Evolutionary conservation across 2,113 vertebrate species (phyloP), one percentile per base, ranked within the genome.

Genomic region (Dromaius novaehollandiae): DNA sequence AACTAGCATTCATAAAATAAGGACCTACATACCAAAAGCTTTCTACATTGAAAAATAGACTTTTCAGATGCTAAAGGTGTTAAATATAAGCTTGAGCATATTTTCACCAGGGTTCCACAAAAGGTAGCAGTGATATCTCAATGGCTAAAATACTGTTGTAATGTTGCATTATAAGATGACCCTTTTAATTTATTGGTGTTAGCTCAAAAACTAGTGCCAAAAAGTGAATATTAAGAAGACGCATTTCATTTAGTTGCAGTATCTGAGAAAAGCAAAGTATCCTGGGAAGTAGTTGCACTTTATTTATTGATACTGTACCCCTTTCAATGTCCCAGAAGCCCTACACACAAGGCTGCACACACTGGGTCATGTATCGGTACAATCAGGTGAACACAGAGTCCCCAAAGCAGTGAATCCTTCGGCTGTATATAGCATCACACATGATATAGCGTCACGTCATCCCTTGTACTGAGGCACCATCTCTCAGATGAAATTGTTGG

Each of bases 1-100:
- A 98, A 98, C 96, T 95, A 89, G 98, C 97, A 98, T 98, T 98
- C 98, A 98, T 98, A 91, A 97, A 96, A 96, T 97, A 96, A 98
- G 98, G 95, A 94, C 73, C 96, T 92, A 69, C 80, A 90, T 92
- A 97, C 96, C 95, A 97, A 97, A 94, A 80, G 55, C 36, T 92
- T 53, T 77, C 74, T 89, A 56, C n/a, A 0, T 82, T 93, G 83
- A 75, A 95, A 69, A 24, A 40, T 9, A 82, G 70, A 78, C 55
- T 93, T 89, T 82, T 95, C 77, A 92, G 69, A 79, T 94, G 80
- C 75, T 91, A 50, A 75, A 77, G 25, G 24, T 90, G 82, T 90
- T 95, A 88, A 93, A 95, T 89, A 68, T 76, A 94, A 95, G 51
- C 0, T 0, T 61, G 30, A 84, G 30, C 38, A 44, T 25, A 20